A percentile compares a stretch with the other conserved stretches of the same genome.
Conservation (phyloP, 2,888 invertebrate genomes). For the Coronaproctus castanopsis region DNA sequence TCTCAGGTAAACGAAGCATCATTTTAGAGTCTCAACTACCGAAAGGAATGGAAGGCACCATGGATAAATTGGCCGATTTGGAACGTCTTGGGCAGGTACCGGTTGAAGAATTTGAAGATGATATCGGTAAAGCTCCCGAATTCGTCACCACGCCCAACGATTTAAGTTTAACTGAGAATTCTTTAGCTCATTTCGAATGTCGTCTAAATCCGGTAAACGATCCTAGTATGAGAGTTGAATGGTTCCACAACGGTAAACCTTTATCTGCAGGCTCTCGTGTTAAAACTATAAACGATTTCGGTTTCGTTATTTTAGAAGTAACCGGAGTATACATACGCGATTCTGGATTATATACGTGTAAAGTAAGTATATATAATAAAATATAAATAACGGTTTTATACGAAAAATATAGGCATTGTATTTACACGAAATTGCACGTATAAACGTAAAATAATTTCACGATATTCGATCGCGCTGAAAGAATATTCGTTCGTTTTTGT, state of each 20-base stretch:
- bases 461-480: too few relatives aligned
- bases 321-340: conserved; percentile 75
- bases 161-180: conserved; percentile 62
- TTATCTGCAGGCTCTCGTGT: conserved; percentile 76
- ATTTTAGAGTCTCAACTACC: conserved; percentile 79
- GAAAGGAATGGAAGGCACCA: conserved; percentile 81
- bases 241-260: conserved; percentile 93
- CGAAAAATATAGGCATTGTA: background rate
- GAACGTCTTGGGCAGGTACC: conserved; percentile 61
- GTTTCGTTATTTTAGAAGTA: conserved; percentile 89
- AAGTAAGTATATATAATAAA: conserved; percentile 28
- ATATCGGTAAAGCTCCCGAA: conserved; percentile 71
- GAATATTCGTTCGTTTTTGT: too few relatives aligned
- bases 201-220: conserved; percentile 73
- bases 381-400: background rate
- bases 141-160: conserved; percentile 74
- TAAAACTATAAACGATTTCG: conserved; percentile 92
- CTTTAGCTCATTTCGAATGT: conserved; percentile 81
- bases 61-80: conserved; percentile 76
- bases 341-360: conserved; percentile 77
- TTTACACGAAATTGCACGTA: background rate
- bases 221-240: conserved; percentile 83
- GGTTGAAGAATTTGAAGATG: conserved; percentile 52
- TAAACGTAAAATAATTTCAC: too few relatives aligned
- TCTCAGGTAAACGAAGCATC: conserved; percentile 51